Conservation (phyloP, 2,888 invertebrate species). For the Agonum fuliginosum region DNA sequence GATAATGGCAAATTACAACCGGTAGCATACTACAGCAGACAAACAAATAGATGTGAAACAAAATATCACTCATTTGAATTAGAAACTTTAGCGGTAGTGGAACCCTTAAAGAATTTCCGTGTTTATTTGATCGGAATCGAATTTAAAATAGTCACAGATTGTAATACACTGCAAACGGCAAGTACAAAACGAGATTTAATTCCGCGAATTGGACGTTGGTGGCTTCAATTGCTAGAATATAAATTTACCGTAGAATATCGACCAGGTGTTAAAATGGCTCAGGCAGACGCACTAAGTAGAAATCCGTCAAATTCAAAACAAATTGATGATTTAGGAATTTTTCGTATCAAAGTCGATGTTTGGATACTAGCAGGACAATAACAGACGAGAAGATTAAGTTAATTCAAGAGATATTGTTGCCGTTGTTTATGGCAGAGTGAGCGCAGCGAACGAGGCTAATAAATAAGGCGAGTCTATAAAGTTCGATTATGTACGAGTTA, state of each 20-base stretch:
- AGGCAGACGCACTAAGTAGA: slow-evolving; percentile 61
- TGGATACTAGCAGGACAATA: slow-evolving; percentile 52
- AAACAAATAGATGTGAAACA: no score
- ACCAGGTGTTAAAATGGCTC: slow-evolving; percentile 60
- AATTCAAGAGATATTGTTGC: slow-evolving; percentile 34
- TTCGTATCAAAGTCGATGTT: slow-evolving; percentile 19
- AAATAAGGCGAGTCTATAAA: no score
- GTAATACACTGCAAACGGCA: slow-evolving; percentile 57
- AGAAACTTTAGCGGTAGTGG: no score
- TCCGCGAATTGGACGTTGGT: slow-evolving; percentile 62
- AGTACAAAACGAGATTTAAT: slow-evolving; percentile 60
- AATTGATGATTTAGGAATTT: slow-evolving; percentile 2
- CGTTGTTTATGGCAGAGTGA: not conserved
- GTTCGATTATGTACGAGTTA: no score
- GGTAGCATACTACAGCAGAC: no score
- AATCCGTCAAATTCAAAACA: not conserved
- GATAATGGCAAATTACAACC: slow-evolving; percentile 63
- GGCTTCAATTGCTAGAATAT: slow-evolving; percentile 62
- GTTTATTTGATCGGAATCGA: no score
- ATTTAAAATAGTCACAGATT: no score
- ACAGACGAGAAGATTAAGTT: slow-evolving; percentile 43
- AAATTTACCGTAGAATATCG: slow-evolving; percentile 62
- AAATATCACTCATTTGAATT: no score
- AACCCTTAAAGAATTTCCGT: no score
- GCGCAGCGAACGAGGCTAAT: no score